These are phyloP conservation scores for Drosophila mayaguana DNA, from an alignment of 2,888 invertebrate genomes.

Conservation along the genomic window DNA sequence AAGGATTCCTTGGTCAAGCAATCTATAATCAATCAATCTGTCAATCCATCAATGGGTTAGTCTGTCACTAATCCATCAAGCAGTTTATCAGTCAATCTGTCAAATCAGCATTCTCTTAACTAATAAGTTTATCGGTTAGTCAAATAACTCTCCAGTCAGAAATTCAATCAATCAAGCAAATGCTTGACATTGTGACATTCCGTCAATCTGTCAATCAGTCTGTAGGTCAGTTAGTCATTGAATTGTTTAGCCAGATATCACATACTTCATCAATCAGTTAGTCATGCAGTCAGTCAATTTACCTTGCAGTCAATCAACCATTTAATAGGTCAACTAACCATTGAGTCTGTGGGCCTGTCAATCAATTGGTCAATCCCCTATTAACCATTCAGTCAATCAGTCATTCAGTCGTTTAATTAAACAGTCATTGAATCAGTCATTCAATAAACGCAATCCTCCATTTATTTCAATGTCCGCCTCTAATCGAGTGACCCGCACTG, in stretches of 20 bases:
- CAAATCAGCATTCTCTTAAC: too few species aligned
- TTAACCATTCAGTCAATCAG: not conserved
- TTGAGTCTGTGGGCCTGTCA: not conserved
- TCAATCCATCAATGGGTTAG: not conserved
- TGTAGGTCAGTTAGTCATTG: not conserved
- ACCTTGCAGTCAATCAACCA: not conserved
- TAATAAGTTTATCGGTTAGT: too few species aligned
- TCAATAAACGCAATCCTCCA: not conserved
- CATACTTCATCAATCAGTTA: not conserved
- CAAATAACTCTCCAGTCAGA: too few species aligned
- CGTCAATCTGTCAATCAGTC: not conserved
- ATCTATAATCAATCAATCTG: not conserved
- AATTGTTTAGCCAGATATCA: not conserved
- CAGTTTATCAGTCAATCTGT: not conserved
- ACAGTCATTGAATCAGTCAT: not conserved
- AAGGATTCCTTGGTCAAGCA: not conserved
- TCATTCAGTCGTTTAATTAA: not conserved
- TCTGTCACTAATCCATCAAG: not conserved
- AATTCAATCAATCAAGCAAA: too few species aligned
- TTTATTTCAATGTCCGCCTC: not conserved
- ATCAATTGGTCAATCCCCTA: not conserved
- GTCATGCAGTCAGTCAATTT: not conserved
- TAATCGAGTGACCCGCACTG: not conserved
- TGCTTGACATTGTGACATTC: too few species aligned
- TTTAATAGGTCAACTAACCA: not conserved